Percentiles rank a stretch among this genome's conserved stretches.
phyloP scores from a whole-genome alignment of 2,888 invertebrate genomes.

The Camponotus fellah region DNA sequence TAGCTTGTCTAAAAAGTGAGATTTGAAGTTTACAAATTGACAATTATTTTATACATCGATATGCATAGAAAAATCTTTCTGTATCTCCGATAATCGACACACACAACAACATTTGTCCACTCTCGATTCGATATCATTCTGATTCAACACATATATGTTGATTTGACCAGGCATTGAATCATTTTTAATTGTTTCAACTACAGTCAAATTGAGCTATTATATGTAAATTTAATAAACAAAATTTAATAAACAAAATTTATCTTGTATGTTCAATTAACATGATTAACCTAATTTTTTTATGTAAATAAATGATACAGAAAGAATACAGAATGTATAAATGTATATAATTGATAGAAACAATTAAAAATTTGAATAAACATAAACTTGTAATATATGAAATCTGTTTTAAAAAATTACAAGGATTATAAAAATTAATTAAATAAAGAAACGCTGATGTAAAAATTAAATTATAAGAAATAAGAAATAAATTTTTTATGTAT shows the following conservation, averaged over 20 bases:
- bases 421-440: neutral
- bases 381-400: neutral
- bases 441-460: neutral
- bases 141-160: constrained; percentile 11
- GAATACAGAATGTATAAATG: neutral
- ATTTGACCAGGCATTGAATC: neutral
- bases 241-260: constrained; percentile 16
- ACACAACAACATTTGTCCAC: constrained; percentile 10
- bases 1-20: no score
- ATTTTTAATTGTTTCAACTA: constrained; percentile 32
- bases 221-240: constrained; percentile 29
- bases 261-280: neutral
- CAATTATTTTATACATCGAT: constrained; percentile 55
- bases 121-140: constrained; percentile 17
- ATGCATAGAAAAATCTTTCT: constrained; percentile 48
- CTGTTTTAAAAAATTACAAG: neutral
- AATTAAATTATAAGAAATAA: neutral
- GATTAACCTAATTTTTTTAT: constrained; percentile 1
- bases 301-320: constrained; percentile 1
- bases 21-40: constrained; percentile 52
- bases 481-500: neutral
- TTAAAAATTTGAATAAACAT: neutral
- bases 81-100: constrained; percentile 53
- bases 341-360: neutral
- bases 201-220: neutral